Conservation (phyloP, 37 sponge, comb jelly and placozoan species). For the Spongilla lacustris region DNA sequence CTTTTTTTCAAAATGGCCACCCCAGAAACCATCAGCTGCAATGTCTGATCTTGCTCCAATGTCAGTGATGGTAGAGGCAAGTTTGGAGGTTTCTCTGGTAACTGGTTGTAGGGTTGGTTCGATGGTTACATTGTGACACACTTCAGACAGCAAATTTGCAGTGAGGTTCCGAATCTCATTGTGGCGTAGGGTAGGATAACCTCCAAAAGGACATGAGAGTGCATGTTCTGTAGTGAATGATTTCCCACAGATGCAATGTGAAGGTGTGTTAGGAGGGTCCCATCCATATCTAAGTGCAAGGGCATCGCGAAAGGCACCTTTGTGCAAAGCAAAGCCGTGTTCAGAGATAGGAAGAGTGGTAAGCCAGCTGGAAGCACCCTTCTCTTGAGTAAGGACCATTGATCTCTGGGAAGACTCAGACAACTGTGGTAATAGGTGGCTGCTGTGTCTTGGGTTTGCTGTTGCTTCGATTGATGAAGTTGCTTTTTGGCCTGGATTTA, state of each 20-base stretch:
- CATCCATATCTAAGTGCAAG: slow-evolving; percentile 28
- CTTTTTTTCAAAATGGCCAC: slow-evolving; percentile 15
- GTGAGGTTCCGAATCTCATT: slow-evolving; percentile 46
- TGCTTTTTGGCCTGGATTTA: too few relatives aligned
- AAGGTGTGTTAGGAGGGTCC: slow-evolving; percentile 31
- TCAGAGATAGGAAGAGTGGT: slow-evolving; percentile 26
- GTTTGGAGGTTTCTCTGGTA: slow-evolving; percentile 18
- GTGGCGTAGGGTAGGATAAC: slow-evolving; percentile 33
- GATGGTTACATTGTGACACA: slow-evolving; percentile 34
- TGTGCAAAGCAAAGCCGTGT: slow-evolving; percentile 33
- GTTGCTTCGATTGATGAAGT: too few relatives aligned
- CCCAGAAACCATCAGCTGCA: slow-evolving; percentile 30
- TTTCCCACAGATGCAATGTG: slow-evolving; percentile 25
- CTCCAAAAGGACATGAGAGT: slow-evolving; percentile 17
- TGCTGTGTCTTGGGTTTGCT: too few relatives aligned
- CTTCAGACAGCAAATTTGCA: slow-evolving; percentile 41
- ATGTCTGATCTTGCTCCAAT: slow-evolving; percentile 33
- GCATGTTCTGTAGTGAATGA: slow-evolving; percentile 26
- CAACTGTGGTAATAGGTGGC: too few relatives aligned
- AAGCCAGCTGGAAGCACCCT: slow-evolving; percentile 41
- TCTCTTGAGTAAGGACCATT: slow-evolving; percentile 11
- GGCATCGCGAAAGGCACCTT: slow-evolving; percentile 26
- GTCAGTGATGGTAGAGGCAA: slow-evolving; percentile 20
- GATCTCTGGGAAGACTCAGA: too few relatives aligned
- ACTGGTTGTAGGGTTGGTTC: slow-evolving; percentile 51